Evolutionary conservation across 2,888 invertebrate species (phyloP), one percentile per base, ranked within the genome.

Genomic region (Chrysolina oricalcia): DNA sequence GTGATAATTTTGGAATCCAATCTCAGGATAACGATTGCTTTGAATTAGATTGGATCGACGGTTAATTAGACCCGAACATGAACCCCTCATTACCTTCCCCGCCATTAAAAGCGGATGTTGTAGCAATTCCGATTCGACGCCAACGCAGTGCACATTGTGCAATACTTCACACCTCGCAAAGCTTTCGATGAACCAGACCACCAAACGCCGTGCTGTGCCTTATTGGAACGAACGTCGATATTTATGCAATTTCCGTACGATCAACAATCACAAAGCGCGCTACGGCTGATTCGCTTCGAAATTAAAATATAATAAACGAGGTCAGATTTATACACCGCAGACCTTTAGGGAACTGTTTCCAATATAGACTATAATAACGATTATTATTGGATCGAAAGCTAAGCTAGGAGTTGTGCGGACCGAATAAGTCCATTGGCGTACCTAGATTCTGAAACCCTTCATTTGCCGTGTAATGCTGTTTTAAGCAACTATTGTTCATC

Each of bases 161-260:
- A 53, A 19, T 21, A 21, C 21, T 53, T 53, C 53, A 53, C 53
- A 53, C 53, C 21, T 53, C 53, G 5, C 53, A 53, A 53, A 53
- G 23, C 53, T 53, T 19, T 19, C 53, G 53, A 53, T 68, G 62
- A 46, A 70, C 10, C 15, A 48, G 27, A 23, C 27, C 62, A 35
- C 41, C 69, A 27, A 48, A 27, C 46, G 48, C 70, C 17, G 21
- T 21, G 46, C 63, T 35, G 63, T 35, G 46, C 63, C 48, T 63
- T 70, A 46, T 67, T 62, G 53, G 35, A 64, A 69, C 56, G 72
- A 75, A 75, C 64, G 72, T 72, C 75, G 64, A 75, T 69, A 75
- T 75, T 72, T 72, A 72, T 75, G 75, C 72, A 72, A 72, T 72
- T 75, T 71, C 72, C 75, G 67, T 35, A 19, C 50, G 43, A 70